Evolutionary conservation across 2,113 vertebrate genomes (phyloP), one percentile per base, ranked within the genome.

Genomic region (Agapornis roseicollis): DNA sequence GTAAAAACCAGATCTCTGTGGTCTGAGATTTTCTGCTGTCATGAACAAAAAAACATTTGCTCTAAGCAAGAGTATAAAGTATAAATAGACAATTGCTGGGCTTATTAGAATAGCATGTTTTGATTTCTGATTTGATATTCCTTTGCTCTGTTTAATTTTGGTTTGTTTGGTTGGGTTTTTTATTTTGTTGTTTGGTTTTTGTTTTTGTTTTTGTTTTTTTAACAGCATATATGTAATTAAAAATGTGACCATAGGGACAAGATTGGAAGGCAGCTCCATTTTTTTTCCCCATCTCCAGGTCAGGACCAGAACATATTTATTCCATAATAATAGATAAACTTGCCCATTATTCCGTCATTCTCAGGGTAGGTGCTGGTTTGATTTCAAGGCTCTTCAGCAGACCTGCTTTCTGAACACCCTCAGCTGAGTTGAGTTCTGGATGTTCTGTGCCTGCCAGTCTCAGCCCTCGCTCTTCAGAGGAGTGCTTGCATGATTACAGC

Each of bases 1-100:
- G 60, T 87, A 85, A 90, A 97, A 97, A 86, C 85, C 46, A 66
- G 47, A 41, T 70, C 71, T 88, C 64, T 49, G 47, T 39, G 44
- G 25, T 39, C 41, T 58, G 81, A 92, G 77, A 84, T 81, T 88
- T 95, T 85, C 73, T 80, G 65, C 60, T 61, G 33, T 7, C 6
- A 3, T 66, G 73, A 90, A 85, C 31, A 74, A 70, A 81, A 61
- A 80, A 37, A 19, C 33, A 16, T n/a, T n/a, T 23, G 7, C 33
- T 93, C 53, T 73, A 49, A 63, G 16, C 1, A 11, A 70, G 29
- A 24, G 17, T 35, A 35, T 25, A 28, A 64, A 82, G 15, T 90
- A 29, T 37, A 86, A 94, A 84, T 0, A 74, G 60, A 52, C 18
- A 81, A 23, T 37, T 50, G 37, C 31, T 58, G 24, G 11, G 2